Evolutionary conservation across 1,140 invertebrate species (phyloP).

Genomic region (Hycleus cichorii): DNA sequence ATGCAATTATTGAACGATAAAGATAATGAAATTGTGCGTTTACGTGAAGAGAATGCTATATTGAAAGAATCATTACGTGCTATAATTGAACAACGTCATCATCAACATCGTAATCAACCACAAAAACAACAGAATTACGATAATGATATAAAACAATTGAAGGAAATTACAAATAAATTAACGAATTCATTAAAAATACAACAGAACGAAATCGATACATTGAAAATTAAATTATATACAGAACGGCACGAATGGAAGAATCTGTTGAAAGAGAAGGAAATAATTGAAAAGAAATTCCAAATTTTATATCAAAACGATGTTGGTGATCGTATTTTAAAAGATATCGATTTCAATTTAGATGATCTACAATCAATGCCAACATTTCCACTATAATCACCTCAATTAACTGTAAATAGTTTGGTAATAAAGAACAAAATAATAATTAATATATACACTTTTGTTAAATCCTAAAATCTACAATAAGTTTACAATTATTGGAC

Average conservation of each 20-base stretch:
- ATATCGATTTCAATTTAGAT: slow-evolving; percentile 24
- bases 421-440: no score
- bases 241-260: slow-evolving; percentile 18
- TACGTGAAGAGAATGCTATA: slow-evolving; percentile 26
- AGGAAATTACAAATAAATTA: slow-evolving; percentile 15
- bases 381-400: slow-evolving; percentile 17
- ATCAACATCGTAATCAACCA: not conserved
- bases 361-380: slow-evolving; percentile 29
- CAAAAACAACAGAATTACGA: slow-evolving; percentile 17
- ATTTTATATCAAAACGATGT: slow-evolving; percentile 7
- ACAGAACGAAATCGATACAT: slow-evolving; percentile 24
- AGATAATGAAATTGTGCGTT: slow-evolving; percentile 18
- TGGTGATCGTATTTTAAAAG: slow-evolving; percentile 1
- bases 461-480: no score
- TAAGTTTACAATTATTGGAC: not conserved
- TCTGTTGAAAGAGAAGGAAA: slow-evolving; percentile 17
- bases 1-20: slow-evolving; percentile 7
- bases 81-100: slow-evolving; percentile 9
- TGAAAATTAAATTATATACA: slow-evolving; percentile 22
- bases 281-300: slow-evolving; percentile 20
- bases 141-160: slow-evolving; percentile 22
- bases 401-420: no score
- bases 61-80: slow-evolving; percentile 17
- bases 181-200: slow-evolving; percentile 13
- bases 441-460: no score